Conservation (phyloP, 2,888 invertebrate species). For the Drosophila nigritarsus region DNA sequence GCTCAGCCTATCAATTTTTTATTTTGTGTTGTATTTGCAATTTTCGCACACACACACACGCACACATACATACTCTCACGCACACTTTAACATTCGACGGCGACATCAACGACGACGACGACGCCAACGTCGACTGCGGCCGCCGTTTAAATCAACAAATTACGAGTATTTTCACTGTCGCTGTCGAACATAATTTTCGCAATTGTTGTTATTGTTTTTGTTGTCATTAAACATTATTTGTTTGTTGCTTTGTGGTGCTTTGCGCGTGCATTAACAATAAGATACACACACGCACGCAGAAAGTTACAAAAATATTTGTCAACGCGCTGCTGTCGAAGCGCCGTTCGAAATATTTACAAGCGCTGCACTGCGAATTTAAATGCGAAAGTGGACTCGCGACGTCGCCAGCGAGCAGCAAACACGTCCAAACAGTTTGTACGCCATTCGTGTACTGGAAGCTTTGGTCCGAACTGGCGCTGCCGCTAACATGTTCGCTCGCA, state of each 20-base stretch:
- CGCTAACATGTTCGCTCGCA: conserved; percentile 46
- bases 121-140: conserved; percentile 33
- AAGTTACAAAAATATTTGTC: conserved; percentile 24
- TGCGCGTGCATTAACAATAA: conserved; percentile 33
- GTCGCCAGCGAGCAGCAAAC: conserved; percentile 65
- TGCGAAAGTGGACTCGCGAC: conserved; percentile 58
- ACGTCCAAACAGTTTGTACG: conserved; percentile 77
- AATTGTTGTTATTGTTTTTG: conserved; percentile 33
- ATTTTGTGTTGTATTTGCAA: conserved; percentile 39
- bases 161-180: conserved; percentile 54
- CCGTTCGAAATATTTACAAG: conserved; percentile 55
- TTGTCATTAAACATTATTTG: conserved; percentile 37
- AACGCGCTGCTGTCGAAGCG: conserved; percentile 39
- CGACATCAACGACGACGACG: conserved; percentile 45
- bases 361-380: conserved; percentile 52
- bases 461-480: conserved; percentile 52
- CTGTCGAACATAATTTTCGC: conserved; percentile 40
- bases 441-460: conserved; percentile 75
- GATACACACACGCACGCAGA: conserved; percentile 23
- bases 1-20: conserved; percentile 61
- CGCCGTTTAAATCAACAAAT: conserved; percentile 66
- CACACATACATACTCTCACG: conserved; percentile 18
- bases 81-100: conserved; percentile 42
- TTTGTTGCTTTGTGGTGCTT: conserved; percentile 43
- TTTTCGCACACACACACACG: conserved; percentile 44